phyloP scores from a whole-genome alignment of 2,888 invertebrate species.

The Mesochorus sp. region DNA sequence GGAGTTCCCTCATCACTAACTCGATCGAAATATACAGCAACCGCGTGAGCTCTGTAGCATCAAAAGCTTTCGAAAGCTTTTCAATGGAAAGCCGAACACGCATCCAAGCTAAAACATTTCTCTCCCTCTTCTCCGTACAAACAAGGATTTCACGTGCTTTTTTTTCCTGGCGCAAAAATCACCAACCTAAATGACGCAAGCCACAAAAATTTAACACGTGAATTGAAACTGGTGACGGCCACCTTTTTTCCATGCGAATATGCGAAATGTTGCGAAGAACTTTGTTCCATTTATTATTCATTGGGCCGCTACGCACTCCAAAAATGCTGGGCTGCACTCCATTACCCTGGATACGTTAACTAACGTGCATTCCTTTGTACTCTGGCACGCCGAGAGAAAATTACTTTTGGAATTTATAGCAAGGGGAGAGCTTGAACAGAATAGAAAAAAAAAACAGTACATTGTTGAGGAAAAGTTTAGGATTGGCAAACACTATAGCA shows the following conservation, averaged over 20 bases:
- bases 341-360: constrained; percentile 22
- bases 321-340: constrained; percentile 11
- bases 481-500: not conserved
- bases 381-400: not conserved
- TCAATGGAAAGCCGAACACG: constrained; percentile 51
- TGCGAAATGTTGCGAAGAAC: too few relatives aligned
- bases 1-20: constrained; percentile 22
- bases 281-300: constrained; percentile 13
- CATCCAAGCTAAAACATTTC: constrained; percentile 20
- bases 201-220: too few relatives aligned
- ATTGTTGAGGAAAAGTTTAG: not conserved
- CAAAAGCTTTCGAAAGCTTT: constrained; percentile 60
- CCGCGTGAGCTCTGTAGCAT: not conserved
- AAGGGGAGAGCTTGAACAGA: not conserved
- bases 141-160: too few relatives aligned
- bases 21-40: constrained; percentile 9
- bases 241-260: too few relatives aligned
- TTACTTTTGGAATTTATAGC: constrained; percentile 11
- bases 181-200: too few relatives aligned
- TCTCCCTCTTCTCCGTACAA: not conserved
- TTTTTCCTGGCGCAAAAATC: too few relatives aligned
- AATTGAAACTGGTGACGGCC: too few relatives aligned
- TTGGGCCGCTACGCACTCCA: not conserved
- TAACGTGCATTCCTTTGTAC: constrained; percentile 24
- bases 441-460: not conserved